Evolutionary conservation across 2,888 invertebrate species (phyloP).

Genomic region (Ennomos quercinarius): DNA sequence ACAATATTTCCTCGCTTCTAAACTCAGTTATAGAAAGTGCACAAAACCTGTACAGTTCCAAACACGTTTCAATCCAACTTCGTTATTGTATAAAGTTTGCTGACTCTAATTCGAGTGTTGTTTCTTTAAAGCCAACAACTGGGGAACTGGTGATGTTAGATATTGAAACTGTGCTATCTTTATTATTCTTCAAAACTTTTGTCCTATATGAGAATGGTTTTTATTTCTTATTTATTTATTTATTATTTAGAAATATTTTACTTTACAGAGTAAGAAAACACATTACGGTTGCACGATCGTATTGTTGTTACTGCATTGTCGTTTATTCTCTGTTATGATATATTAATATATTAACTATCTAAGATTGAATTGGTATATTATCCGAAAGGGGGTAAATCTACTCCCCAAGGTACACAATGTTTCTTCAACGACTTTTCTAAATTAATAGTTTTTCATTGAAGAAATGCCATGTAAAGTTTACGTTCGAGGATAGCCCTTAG

Average conservation of each 20-base stretch:
- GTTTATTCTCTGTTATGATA: no score
- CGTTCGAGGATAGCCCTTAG: no score
- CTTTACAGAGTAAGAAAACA: background rate
- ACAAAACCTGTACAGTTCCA: slow-evolving; percentile 12
- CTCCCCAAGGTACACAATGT: no score
- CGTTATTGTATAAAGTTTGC: slow-evolving; percentile 7
- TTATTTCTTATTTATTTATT: no score
- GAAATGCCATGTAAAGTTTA: no score
- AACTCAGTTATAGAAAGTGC: slow-evolving; percentile 28
- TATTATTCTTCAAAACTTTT: slow-evolving; percentile 18
- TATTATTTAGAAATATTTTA: background rate
- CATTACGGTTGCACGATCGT: no score
- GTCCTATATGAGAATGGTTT: slow-evolving; percentile 8
- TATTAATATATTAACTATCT: no score
- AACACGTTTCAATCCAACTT: slow-evolving; percentile 27
- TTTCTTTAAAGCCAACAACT: slow-evolving; percentile 15
- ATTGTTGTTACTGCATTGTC: no score
- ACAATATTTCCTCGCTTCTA: slow-evolving; percentile 25
- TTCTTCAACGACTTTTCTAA: no score
- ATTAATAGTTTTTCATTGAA: no score
- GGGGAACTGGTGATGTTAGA: background rate
- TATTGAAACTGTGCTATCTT: slow-evolving; percentile 26
- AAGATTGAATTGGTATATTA: no score
- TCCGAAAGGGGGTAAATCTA: no score
- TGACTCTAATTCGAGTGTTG: slow-evolving; percentile 25